A percentile compares a stretch with the other conserved stretches of the same genome.
These are phyloP conservation scores for Conger conger DNA, from an alignment of 2,113 vertebrate genomes.

Conservation along the genomic window DNA sequence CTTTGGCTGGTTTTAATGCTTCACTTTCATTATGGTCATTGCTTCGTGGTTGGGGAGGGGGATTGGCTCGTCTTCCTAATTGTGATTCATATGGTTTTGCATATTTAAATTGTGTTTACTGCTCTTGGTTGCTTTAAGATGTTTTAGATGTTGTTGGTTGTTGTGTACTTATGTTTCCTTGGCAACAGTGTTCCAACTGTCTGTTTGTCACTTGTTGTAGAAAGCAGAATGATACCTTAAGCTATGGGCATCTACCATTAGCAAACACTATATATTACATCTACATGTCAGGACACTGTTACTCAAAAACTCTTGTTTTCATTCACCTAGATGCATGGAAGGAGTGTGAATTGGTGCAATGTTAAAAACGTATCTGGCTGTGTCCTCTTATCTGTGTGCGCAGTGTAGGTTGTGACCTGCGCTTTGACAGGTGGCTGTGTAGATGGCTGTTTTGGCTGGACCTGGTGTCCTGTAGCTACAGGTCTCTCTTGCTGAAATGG, in stretches of 20 bases:
- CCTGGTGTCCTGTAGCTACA: background rate
- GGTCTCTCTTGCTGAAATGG: constrained; percentile 31
- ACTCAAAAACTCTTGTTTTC: background rate
- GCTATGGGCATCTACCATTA: background rate
- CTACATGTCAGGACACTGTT: background rate
- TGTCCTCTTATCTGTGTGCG: constrained; percentile 3
- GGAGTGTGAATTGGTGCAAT: background rate
- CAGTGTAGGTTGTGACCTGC: background rate
- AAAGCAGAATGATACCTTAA: background rate
- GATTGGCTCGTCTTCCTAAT: background rate
- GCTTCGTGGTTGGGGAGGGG: background rate
- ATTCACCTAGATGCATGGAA: background rate
- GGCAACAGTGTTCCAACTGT: background rate
- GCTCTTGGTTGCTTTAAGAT: background rate
- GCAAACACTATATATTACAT: background rate
- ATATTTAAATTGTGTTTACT: background rate
- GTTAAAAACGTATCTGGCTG: background rate
- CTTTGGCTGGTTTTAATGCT: background rate
- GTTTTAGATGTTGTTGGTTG: background rate
- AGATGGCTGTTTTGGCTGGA: constrained; percentile 13
- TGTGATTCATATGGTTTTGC: background rate
- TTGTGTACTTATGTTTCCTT: background rate
- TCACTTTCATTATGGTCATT: background rate
- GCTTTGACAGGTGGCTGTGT: constrained; percentile 14
- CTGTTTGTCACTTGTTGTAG: background rate